These are phyloP conservation scores for Lumbricus terrestris DNA, from an alignment of 2,888 invertebrate genomes.

Conservation along the genomic window DNA sequence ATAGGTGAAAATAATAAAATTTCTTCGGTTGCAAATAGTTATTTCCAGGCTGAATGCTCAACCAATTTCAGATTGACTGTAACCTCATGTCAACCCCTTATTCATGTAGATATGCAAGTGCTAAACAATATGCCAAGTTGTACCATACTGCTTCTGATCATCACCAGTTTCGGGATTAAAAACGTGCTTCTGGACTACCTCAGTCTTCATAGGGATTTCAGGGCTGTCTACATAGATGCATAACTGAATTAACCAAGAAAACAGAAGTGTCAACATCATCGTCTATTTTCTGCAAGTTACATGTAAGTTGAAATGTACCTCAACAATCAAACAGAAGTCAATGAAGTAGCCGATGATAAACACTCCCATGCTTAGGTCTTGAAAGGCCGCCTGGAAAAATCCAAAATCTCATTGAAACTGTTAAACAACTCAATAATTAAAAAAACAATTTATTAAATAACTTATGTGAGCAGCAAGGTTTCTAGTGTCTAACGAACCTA, in stretches of 20 bases:
- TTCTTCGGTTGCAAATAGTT: no score
- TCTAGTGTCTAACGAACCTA: background rate
- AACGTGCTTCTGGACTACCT: background rate
- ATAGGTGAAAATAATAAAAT: no score
- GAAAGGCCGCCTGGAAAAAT: slow-evolving; percentile 25
- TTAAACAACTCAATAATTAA: background rate
- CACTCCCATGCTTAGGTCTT: slow-evolving; percentile 17
- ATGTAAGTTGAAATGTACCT: slow-evolving; percentile 27
- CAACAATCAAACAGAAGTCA: slow-evolving; percentile 26
- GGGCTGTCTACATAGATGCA: background rate
- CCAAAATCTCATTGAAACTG: background rate
- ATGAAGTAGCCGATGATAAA: slow-evolving; percentile 26
- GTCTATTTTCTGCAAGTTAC: background rate
- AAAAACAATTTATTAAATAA: background rate
- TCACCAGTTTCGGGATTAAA: no score
- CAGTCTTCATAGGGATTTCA: background rate
- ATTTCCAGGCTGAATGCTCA: no score
- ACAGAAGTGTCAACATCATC: background rate
- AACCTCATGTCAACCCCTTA: no score
- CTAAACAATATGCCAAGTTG: no score
- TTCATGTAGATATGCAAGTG: no score
- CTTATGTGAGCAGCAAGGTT: no score
- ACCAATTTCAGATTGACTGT: no score
- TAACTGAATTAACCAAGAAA: background rate
- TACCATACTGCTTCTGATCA: no score